Percentiles rank a stretch among this genome's conserved stretches.
Conservation (phyloP, 1,140 invertebrate genomes). For the Drosophila tropicalis region DNA sequence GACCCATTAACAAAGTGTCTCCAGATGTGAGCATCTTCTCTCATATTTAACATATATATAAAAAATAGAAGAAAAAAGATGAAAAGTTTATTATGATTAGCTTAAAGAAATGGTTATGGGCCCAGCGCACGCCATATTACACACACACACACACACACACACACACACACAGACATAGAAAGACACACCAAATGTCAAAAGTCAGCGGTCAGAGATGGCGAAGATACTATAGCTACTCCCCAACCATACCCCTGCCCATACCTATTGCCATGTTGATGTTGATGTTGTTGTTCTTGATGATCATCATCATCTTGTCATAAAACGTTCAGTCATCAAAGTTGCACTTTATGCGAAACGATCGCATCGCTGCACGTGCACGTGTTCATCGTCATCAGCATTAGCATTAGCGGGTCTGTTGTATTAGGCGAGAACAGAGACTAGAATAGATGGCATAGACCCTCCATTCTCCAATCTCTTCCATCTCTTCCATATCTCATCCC, state of each 20-base stretch:
- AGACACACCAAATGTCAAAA: conserved; percentile 68
- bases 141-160: background rate
- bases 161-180: background rate
- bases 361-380: conserved; percentile 60
- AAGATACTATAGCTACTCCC: conserved; percentile 1
- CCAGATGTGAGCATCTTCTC: conserved; percentile 63
- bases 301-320: conserved; percentile 73
- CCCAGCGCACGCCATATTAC: conserved; percentile 60
- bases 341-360: conserved; percentile 78
- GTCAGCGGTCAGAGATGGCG: conserved; percentile 39
- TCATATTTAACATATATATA: conserved; percentile 70
- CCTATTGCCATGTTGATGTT: too few relatives aligned
- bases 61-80: conserved; percentile 53
- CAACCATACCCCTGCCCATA: too few relatives aligned
- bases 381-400: conserved; percentile 76
- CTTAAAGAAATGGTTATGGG: conserved; percentile 77
- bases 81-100: conserved; percentile 81
- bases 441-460: background rate
- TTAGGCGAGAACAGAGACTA: conserved; percentile 73
- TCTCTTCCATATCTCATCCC: conserved; percentile 46
- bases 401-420: conserved; percentile 74
- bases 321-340: conserved; percentile 80
- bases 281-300: conserved; percentile 26
- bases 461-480: conserved; percentile 7
- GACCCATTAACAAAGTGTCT: conserved; percentile 78